These are phyloP conservation scores for Neoniphon sammara DNA, from an alignment of 2,797 vertebrate species.

Conservation along the genomic window DNA sequence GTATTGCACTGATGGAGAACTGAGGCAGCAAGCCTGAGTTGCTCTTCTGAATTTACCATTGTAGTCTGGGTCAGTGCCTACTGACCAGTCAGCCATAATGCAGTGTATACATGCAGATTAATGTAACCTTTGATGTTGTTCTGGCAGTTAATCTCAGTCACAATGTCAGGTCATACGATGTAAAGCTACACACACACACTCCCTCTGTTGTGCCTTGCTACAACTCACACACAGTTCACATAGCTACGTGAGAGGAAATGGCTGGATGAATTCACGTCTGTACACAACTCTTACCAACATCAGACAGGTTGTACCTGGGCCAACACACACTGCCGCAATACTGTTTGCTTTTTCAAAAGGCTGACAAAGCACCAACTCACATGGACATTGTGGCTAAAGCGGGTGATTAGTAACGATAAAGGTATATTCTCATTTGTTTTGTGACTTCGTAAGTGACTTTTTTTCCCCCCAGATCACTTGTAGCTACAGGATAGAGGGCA, in stretches of 20 bases:
- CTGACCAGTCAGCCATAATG: constrained; percentile 23
- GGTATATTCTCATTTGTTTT: constrained; percentile 22
- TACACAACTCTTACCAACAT: constrained; percentile 13
- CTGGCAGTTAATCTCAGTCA: constrained; percentile 69
- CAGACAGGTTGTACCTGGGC: neutral
- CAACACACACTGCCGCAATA: neutral
- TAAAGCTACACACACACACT: constrained; percentile 30
- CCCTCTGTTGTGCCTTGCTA: constrained; percentile 21
- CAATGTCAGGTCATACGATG: constrained; percentile 66
- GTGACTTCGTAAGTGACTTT: constrained; percentile 7
- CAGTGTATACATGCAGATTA: constrained; percentile 45
- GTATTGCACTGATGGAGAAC: too few species aligned
- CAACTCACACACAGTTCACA: constrained; percentile 1
- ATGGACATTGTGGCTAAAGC: neutral
- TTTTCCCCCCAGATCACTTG: neutral
- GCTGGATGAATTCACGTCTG: neutral
- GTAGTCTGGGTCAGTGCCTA: constrained; percentile 1
- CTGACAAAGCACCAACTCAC: constrained; percentile 1
- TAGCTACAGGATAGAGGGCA: neutral
- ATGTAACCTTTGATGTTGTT: constrained; percentile 62
- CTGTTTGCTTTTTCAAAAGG: neutral
- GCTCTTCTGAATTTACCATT: too few species aligned
- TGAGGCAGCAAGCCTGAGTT: too few species aligned
- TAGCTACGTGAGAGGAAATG: neutral
- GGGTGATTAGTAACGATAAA: constrained; percentile 8